A percentile compares a stretch with the other conserved stretches of the same genome.
phyloP scores from a whole-genome alignment of 2,113 vertebrate genomes.

The Sitta europaea region DNA sequence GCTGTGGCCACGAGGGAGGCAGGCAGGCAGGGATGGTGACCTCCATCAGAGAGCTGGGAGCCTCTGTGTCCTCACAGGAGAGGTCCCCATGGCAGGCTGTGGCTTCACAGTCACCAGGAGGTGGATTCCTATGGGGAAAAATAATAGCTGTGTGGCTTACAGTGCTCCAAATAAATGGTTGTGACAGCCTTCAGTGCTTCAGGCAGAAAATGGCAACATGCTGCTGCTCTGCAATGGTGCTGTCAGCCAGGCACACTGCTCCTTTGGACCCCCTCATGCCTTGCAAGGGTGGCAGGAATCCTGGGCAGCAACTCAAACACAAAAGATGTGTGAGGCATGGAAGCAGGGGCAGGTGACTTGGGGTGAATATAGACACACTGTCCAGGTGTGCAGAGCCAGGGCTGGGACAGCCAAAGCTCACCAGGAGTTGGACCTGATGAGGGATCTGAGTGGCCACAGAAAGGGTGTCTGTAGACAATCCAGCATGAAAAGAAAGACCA shows the following conservation, averaged over 20 bases:
- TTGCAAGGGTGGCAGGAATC: neutral
- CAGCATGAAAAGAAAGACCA: neutral
- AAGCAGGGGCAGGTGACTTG: neutral
- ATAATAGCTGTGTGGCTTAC: neutral
- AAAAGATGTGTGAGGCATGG: neutral
- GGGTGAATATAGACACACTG: neutral
- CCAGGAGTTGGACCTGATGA: fast-evolving
- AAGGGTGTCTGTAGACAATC: neutral
- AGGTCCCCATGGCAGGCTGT: neutral
- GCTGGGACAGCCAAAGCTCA: neutral
- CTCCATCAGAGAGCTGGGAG: neutral
- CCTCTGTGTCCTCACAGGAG: neutral
- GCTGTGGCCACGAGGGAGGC: fast-evolving
- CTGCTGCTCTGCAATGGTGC: neutral
- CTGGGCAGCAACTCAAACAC: neutral
- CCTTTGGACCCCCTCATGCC: neutral
- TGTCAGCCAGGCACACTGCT: neutral
- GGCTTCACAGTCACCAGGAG: neutral
- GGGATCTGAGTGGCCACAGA: neutral
- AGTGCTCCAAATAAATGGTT: neutral
- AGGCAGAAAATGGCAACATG: neutral
- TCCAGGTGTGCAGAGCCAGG: neutral
- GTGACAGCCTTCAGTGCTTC: neutral
- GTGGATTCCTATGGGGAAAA: neutral
- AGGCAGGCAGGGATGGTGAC: fast-evolving